Percentiles rank a stretch among this genome's conserved stretches.
These are phyloP conservation scores for Anisognathus igniventris DNA, from an alignment of 2,797 vertebrate species.

Conservation along the genomic window DNA sequence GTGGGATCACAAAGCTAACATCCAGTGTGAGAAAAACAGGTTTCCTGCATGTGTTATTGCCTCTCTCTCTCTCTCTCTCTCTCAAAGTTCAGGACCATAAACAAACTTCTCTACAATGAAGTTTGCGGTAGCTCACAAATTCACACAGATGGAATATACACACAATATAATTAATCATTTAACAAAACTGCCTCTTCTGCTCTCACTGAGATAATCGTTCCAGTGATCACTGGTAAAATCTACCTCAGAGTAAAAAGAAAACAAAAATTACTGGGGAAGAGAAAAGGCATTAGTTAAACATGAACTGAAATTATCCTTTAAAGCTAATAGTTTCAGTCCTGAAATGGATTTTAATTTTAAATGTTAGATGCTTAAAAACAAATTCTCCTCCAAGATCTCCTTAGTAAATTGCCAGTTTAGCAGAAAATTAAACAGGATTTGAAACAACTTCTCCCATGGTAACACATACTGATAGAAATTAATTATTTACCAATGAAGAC, in stretches of 20 bases:
- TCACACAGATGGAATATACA: not conserved
- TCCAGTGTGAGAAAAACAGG: constrained; percentile 57
- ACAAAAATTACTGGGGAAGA: not conserved
- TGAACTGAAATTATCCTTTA: not conserved
- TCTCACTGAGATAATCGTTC: not conserved
- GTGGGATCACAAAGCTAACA: constrained; percentile 14
- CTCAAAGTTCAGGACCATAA: constrained; percentile 13
- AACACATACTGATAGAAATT: not conserved
- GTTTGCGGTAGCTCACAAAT: constrained; percentile 3
- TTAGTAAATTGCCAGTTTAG: not conserved
- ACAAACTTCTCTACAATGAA: constrained; percentile 32
- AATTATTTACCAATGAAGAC: constrained; percentile 11
- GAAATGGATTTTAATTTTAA: not conserved
- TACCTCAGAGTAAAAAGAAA: not conserved
- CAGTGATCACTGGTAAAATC: not conserved
- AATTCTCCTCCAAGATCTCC: not conserved
- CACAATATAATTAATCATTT: constrained; percentile 37
- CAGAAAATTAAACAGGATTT: constrained; percentile 1
- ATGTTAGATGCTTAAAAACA: not conserved
- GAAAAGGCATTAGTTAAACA: not conserved
- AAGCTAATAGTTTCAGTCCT: not conserved
- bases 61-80: not conserved
- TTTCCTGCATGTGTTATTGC: constrained; percentile 31
- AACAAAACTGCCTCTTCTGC: constrained; percentile 20
- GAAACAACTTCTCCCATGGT: constrained; percentile 6